Conservation (phyloP, 2,797 vertebrate species). For the Sebastes elongatus region DNA sequence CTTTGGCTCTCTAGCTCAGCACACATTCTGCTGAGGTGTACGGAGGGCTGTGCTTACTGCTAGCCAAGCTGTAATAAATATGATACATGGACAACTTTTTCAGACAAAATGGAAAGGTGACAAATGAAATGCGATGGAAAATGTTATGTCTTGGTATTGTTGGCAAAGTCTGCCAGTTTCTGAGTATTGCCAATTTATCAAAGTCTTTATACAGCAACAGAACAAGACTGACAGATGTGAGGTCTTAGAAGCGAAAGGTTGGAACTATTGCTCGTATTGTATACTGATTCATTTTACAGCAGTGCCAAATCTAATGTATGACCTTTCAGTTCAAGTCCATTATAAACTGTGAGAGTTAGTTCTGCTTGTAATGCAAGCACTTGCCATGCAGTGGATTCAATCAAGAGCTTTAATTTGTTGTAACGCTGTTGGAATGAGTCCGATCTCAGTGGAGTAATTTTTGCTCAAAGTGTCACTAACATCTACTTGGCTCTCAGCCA, state of each 20-base stretch:
- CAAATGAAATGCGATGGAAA: slow-evolving; percentile 8
- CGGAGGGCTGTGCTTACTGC: slow-evolving; percentile 8
- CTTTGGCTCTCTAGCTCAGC: slow-evolving; percentile 52
- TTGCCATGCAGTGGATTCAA: slow-evolving; percentile 7
- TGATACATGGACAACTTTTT: slow-evolving; percentile 10
- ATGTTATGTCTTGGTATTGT: not conserved
- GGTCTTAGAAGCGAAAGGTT: not conserved
- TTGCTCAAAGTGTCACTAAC: slow-evolving; percentile 9
- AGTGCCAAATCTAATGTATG: slow-evolving; percentile 6
- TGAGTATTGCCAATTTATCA: not conserved
- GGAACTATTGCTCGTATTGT: not conserved
- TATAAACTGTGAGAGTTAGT: not conserved
- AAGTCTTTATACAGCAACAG: not conserved
- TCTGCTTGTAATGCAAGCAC: slow-evolving; percentile 1
- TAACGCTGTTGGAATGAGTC: slow-evolving; percentile 20
- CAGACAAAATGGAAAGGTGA: not conserved
- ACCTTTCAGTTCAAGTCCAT: slow-evolving; percentile 29
- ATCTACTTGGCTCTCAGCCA: slow-evolving; percentile 27
- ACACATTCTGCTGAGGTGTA: slow-evolving; percentile 54
- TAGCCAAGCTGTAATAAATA: slow-evolving; percentile 17
- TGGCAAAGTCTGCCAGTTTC: not conserved
- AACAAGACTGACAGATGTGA: not conserved
- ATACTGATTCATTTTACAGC: slow-evolving; percentile 30
- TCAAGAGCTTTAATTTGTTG: slow-evolving; percentile 9
- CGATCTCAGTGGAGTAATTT: slow-evolving; percentile 20